These are phyloP conservation scores for Encarsia formosa DNA, from an alignment of 2,888 invertebrate species.

Conservation along the genomic window DNA sequence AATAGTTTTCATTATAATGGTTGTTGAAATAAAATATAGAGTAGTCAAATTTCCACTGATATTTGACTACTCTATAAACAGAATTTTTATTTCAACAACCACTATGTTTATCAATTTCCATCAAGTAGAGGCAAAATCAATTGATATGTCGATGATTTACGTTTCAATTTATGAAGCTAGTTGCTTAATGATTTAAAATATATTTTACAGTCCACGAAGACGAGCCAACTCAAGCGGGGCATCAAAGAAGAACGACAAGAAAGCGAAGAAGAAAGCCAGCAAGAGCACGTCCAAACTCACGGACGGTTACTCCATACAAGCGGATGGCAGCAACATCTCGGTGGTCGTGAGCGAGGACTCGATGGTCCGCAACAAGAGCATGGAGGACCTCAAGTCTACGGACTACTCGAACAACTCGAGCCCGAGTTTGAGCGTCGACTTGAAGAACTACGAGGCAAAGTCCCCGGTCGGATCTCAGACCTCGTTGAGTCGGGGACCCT, in stretches of 20 bases:
- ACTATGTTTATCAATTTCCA: too few species aligned
- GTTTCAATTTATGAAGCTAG: too few species aligned
- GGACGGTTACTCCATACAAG: constrained; percentile 36
- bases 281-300: constrained; percentile 45
- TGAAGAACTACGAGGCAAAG: constrained; percentile 27
- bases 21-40: too few species aligned
- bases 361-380: constrained; percentile 41
- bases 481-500: constrained; percentile 40
- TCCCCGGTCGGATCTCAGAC: constrained; percentile 5
- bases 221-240: constrained; percentile 48
- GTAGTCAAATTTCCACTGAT: too few species aligned
- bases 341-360: constrained; percentile 41
- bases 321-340: constrained; percentile 38
- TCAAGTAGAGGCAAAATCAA: too few species aligned
- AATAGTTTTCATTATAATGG: too few species aligned
- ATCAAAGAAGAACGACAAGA: constrained; percentile 55
- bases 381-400: constrained; percentile 42
- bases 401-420: constrained; percentile 32
- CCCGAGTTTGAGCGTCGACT: constrained; percentile 12
- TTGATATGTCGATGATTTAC: too few species aligned
- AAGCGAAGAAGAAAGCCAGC: constrained; percentile 56
- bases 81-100: too few species aligned
- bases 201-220: constrained; percentile 38
- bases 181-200: too few species aligned
- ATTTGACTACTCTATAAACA: too few species aligned